These are phyloP conservation scores for Sylvia atricapilla DNA, from an alignment of 2,113 vertebrate genomes.

Conservation along the genomic window DNA sequence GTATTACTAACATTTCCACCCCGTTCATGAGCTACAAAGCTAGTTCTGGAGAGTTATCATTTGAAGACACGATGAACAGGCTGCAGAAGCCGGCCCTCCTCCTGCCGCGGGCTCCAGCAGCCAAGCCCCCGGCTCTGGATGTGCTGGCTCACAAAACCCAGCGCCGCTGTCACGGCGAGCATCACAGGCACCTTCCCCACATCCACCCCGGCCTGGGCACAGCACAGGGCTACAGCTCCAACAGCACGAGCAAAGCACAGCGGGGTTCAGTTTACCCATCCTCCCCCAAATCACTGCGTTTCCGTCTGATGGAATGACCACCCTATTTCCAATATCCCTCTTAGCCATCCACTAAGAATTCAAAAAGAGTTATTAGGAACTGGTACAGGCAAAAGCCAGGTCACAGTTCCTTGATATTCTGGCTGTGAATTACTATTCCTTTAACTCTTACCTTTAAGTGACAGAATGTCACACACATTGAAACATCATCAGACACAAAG, in stretches of 20 bases:
- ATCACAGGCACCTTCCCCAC: neutral
- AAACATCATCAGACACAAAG: neutral
- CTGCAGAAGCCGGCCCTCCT: neutral
- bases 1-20: neutral
- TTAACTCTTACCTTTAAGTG: neutral
- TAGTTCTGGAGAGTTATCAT: neutral
- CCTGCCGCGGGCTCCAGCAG: neutral
- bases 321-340: neutral
- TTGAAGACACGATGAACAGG: rapidly evolving
- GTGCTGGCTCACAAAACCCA: neutral
- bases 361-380: neutral
- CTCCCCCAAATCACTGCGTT: neutral
- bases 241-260: neutral
- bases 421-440: neutral
- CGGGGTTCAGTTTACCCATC: neutral
- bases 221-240: neutral
- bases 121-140: rapidly evolving
- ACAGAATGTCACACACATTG: too few relatives aligned
- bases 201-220: neutral
- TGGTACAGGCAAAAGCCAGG: neutral
- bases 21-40: neutral
- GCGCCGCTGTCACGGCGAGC: neutral
- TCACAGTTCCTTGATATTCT: neutral
- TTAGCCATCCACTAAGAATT: neutral
- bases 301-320: neutral